Base-by-base conservation (phyloP, 2,888 invertebrate species). In the Horisme vitalbata region DNA sequence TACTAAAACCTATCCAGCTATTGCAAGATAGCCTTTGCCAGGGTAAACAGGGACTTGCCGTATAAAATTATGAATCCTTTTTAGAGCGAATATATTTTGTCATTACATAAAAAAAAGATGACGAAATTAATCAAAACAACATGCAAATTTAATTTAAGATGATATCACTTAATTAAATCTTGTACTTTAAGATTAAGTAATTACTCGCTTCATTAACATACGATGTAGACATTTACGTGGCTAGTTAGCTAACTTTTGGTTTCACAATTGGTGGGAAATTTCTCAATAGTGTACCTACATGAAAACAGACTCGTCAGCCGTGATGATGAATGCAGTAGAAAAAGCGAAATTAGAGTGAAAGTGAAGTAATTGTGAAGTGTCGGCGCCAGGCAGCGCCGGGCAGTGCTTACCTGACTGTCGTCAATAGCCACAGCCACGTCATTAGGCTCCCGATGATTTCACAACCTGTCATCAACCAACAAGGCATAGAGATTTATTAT, bases 281-380 rank as follows among this genome's bases (percentile, higher is more conserved):
- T 52, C 41, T 47, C 41, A 44, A 45, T 46, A 46, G 41, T 45
- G 44, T 13, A 24, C 27, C 12, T 27, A n/a, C 21, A 12, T 11
- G 9, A 12, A 35, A 24, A 51, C 30, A 35, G 41, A 24, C 24
- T 26, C 33, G 30, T 9, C 26, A 45, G 37, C 23, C 33, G 20
- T 38, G 30, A 52, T 47, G 45, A 52, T 52, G 47, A 50, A 41
- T 53, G 44, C 51, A 45, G 45, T 36, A 38, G 57, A 50, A 57
- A 62, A 54, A 58, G 57, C 54, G 55, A 53, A 52, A 55, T 55
- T 52, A 34, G 21, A 60, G 62, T 56, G 60, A 62, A 60, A 60
- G 60, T 58, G 50, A 48, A 37, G 38, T 52, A 41, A 48, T 49
- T 37, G 47, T 49, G 27, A 41, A 28, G 18, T 37, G 37, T 8